These are phyloP conservation scores for Triops longicaudatus DNA, from an alignment of 1,140 invertebrate genomes.

Conservation along the genomic window DNA sequence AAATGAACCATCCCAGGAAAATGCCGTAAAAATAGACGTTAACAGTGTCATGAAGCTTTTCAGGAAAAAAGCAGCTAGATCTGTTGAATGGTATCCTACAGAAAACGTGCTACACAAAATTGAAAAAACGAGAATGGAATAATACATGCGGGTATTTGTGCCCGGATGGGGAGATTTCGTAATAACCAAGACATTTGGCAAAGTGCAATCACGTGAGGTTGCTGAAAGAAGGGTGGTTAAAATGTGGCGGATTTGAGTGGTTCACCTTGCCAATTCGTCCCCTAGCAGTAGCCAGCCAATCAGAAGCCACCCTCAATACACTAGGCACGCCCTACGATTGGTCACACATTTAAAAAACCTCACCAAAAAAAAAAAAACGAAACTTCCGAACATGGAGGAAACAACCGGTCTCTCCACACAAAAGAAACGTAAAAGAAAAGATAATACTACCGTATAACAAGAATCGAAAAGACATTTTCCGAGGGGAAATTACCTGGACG, in stretches of 20 bases:
- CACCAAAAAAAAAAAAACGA: not conserved
- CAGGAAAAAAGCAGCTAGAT: not conserved
- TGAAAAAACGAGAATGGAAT: not conserved
- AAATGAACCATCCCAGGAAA: not conserved
- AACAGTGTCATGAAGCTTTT: not conserved
- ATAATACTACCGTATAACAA: not conserved
- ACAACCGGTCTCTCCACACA: not conserved
- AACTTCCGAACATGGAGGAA: slow-evolving; percentile 18
- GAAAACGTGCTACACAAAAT: not conserved
- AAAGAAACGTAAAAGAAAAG: not conserved
- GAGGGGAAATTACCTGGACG: slow-evolving; percentile 58
- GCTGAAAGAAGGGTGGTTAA: not conserved
- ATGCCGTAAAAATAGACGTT: slow-evolving; percentile 17
- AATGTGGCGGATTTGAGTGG: slow-evolving; percentile 5
- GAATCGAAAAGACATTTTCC: not conserved
- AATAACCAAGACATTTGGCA: slow-evolving; percentile 1
- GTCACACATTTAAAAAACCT: slow-evolving; percentile 11
- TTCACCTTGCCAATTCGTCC: slow-evolving; percentile 23
- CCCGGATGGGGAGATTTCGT: not conserved
- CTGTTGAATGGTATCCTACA: not conserved
- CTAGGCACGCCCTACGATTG: slow-evolving; percentile 26
- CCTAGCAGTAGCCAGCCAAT: slow-evolving; percentile 18
- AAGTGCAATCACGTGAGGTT: slow-evolving; percentile 2
- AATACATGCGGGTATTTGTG: slow-evolving; percentile 5
- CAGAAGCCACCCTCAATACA: slow-evolving; percentile 16